Percentiles rank a stretch among this genome's conserved stretches.
phyloP scores from a whole-genome alignment of 1,140 invertebrate genomes.

The Arctopsyche grandis region DNA sequence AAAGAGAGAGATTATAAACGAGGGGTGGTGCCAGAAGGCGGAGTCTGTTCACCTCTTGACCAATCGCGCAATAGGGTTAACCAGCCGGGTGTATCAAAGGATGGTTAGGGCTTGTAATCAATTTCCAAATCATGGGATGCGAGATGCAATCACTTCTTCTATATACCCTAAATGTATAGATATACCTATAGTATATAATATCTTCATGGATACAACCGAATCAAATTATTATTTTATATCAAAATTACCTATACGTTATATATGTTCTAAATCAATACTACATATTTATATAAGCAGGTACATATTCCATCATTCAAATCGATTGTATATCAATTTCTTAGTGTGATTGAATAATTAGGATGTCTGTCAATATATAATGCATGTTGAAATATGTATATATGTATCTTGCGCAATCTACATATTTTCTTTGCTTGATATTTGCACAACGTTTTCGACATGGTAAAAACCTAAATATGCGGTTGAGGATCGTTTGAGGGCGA shows the following conservation, averaged over 20 bases:
- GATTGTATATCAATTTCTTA: neutral
- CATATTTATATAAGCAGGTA: too few relatives aligned
- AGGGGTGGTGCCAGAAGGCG: constrained; percentile 7
- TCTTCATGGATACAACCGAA: too few relatives aligned
- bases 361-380: too few relatives aligned
- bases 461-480: too few relatives aligned
- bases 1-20: neutral
- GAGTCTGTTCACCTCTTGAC: constrained; percentile 9
- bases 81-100: constrained; percentile 12
- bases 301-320: neutral
- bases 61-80: constrained; percentile 16
- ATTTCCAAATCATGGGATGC: constrained; percentile 19
- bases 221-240: too few relatives aligned
- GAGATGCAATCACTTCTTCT: neutral
- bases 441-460: neutral
- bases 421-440: too few relatives aligned
- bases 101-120: constrained; percentile 26
- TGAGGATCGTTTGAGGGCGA: too few relatives aligned
- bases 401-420: too few relatives aligned
- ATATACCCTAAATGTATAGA: neutral
- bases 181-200: neutral
- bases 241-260: too few relatives aligned
- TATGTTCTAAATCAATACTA: too few relatives aligned
- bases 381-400: too few relatives aligned
- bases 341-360: neutral